Conservation (phyloP, 2,888 invertebrate species). For the Philonicus albiceps region DNA sequence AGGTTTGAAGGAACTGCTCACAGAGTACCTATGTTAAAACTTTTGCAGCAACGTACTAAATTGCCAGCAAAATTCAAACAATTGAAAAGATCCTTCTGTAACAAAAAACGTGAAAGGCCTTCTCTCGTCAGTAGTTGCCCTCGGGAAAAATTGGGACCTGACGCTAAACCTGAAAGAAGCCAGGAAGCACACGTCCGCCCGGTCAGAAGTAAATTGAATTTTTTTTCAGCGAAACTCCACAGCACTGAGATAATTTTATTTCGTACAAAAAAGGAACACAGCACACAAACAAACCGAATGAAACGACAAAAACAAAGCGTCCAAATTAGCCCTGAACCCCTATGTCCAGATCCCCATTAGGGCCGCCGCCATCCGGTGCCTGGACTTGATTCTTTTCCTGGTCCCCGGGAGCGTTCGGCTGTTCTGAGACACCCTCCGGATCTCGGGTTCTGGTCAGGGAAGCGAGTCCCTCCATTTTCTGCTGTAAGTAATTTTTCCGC, state of each 20-base stretch:
- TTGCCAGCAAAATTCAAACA: background rate
- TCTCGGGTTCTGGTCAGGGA: background rate
- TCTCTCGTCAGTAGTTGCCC: background rate
- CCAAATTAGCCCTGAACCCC: background rate
- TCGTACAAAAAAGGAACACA: background rate
- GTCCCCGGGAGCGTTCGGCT: background rate
- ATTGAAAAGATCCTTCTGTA: background rate
- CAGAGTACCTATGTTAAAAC: background rate
- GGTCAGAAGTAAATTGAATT: background rate
- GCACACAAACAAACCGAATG: background rate
- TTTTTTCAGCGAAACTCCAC: background rate
- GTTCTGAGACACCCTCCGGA: background rate
- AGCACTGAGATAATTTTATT: slow-evolving; percentile 4
- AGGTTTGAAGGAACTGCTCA: background rate
- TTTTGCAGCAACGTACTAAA: background rate
- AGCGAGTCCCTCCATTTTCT: slow-evolving; percentile 53
- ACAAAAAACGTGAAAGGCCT: background rate
- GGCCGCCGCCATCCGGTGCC: background rate
- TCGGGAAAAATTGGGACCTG: background rate
- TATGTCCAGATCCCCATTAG: background rate
- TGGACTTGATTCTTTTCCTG: background rate
- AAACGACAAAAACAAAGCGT: background rate
- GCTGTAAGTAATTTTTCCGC: slow-evolving; percentile 66
- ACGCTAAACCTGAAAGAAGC: background rate
- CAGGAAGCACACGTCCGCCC: background rate